Conservation (phyloP, 2,888 invertebrate species). For the Pyrrhosoma nymphula region DNA sequence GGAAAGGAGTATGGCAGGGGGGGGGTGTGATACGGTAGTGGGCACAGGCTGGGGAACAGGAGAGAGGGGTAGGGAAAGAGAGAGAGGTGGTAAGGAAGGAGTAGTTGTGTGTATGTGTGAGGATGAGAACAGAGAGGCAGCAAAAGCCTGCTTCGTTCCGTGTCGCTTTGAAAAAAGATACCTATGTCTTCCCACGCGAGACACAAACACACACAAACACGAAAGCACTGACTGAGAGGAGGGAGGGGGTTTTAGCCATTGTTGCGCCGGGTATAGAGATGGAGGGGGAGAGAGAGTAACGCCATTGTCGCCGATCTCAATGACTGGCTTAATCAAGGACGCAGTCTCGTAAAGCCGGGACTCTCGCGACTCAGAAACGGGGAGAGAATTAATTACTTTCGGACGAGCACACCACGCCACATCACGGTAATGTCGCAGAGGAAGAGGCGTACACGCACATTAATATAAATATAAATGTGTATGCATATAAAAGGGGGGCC, state of each 20-base stretch:
- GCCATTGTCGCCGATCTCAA: constrained; percentile 36
- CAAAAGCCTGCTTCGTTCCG: neutral
- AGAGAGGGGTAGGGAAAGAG: neutral
- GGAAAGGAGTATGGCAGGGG: too few relatives aligned
- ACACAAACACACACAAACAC: neutral
- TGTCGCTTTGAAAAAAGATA: constrained; percentile 30
- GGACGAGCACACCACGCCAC: neutral
- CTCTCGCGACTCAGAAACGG: neutral
- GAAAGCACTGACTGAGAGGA: neutral
- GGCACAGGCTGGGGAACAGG: neutral
- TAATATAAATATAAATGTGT: too few relatives aligned
- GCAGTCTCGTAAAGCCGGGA: neutral
- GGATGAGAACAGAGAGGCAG: neutral
- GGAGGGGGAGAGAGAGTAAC: neutral
- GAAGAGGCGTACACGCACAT: neutral
- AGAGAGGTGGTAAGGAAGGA: neutral
- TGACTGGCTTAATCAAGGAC: constrained; percentile 36
- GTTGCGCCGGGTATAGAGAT: neutral
- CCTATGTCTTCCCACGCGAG: constrained; percentile 29
- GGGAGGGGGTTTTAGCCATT: neutral
- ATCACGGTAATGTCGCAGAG: neutral
- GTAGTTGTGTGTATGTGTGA: neutral
- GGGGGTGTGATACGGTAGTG: neutral
- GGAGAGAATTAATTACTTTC: neutral
- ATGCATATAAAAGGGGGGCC: neutral